Evolutionary conservation across 2,113 vertebrate species (phyloP).

Genomic region (Pogona vitticeps): DNA sequence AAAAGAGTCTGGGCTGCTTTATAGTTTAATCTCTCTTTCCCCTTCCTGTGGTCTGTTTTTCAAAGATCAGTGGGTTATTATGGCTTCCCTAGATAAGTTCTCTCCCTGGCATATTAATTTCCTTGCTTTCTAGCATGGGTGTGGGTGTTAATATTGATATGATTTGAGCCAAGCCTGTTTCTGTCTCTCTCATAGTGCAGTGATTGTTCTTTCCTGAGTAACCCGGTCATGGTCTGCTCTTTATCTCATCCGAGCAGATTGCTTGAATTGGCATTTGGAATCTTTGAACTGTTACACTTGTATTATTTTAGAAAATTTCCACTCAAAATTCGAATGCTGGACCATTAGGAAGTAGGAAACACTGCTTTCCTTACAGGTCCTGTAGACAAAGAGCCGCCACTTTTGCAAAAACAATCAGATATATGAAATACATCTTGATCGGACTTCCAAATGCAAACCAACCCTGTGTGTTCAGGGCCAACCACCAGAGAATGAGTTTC

Average conservation of each 20-base stretch:
- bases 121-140: neutral
- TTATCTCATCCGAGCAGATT: slow-evolving; percentile 6
- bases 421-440: neutral
- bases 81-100: slow-evolving; percentile 17
- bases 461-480: neutral
- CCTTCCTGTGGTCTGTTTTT: neutral
- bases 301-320: neutral
- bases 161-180: neutral
- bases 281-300: neutral
- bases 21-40: neutral
- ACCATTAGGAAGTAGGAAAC: neutral
- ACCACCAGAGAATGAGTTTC: neutral
- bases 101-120: neutral
- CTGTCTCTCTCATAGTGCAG: neutral
- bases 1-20: neutral
- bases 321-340: neutral
- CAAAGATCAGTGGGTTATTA: slow-evolving; percentile 15
- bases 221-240: neutral
- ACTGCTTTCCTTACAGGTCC: neutral
- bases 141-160: slow-evolving; percentile 13
- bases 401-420: neutral
- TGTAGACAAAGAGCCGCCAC: neutral
- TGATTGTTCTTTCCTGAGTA: neutral
- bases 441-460: neutral
- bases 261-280: neutral